These are phyloP conservation scores for Centruroides vittatus DNA, from an alignment of 1,140 invertebrate genomes.

Conservation along the genomic window DNA sequence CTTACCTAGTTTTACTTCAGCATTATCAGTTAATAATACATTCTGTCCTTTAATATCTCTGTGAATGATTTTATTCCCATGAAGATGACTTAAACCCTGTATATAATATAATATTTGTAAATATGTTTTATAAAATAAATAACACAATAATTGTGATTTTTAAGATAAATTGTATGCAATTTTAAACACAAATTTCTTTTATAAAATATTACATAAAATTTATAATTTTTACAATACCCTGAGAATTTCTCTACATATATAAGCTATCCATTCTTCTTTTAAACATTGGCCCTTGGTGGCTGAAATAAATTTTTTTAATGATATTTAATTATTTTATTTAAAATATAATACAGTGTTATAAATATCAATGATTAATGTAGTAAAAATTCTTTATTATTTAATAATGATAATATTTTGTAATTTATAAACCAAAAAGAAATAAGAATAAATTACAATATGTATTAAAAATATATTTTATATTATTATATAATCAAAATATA, in stretches of 20 bases:
- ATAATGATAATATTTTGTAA: neutral
- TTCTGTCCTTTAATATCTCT: slow-evolving; percentile 99
- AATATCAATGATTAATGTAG: neutral
- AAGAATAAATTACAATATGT: too few relatives aligned
- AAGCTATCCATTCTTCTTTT: slow-evolving; percentile 99
- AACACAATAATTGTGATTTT: neutral
- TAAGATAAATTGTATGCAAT: neutral
- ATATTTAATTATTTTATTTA: neutral
- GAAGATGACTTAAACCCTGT: slow-evolving; percentile 88
- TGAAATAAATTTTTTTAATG: slow-evolving; percentile 20
- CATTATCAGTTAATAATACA: slow-evolving; percentile 97
- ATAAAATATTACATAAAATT: slow-evolving; percentile 14
- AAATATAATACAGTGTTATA: neutral
- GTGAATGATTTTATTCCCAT: slow-evolving; percentile 98
- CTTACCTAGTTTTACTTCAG: slow-evolving; percentile 90
- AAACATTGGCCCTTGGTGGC: slow-evolving; percentile 91
- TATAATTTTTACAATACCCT: slow-evolving; percentile 23
- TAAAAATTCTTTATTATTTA: neutral
- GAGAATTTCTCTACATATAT: slow-evolving; percentile 94
- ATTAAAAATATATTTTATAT: too few relatives aligned
- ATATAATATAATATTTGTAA: slow-evolving; percentile 7
- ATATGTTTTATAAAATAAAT: neutral
- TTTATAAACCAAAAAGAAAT: too few relatives aligned
- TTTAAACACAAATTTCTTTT: neutral
- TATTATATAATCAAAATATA: too few relatives aligned